Evolutionary conservation across 2,797 vertebrate species (phyloP).

Genomic region (Galaxias olidus): DNA sequence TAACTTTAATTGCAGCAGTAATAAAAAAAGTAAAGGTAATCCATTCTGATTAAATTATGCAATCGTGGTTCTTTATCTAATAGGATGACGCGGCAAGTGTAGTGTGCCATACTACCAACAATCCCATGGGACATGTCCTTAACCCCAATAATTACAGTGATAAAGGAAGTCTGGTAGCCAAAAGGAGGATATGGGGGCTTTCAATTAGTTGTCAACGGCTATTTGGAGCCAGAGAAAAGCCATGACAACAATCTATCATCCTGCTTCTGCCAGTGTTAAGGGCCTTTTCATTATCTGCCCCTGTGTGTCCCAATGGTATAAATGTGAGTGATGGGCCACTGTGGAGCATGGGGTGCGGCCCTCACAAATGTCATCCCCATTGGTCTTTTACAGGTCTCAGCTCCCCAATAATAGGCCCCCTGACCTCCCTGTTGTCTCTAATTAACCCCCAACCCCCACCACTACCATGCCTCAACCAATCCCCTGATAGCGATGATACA

Average conservation of each 20-base stretch:
- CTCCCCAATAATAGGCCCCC: constrained; percentile 81
- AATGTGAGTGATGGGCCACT: constrained; percentile 75
- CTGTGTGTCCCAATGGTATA: constrained; percentile 82
- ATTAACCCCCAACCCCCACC: constrained; percentile 85
- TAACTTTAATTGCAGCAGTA: neutral
- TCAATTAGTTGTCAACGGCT: constrained; percentile 65
- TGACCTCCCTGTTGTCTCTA: constrained; percentile 88
- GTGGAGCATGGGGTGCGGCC: constrained; percentile 58
- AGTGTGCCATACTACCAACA: neutral
- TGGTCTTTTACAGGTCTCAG: constrained; percentile 84
- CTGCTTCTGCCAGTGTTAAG: constrained; percentile 82
- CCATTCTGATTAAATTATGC: constrained; percentile 9
- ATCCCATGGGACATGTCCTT: constrained; percentile 55
- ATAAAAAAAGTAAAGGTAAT: constrained; percentile 3
- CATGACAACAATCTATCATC: constrained; percentile 89
- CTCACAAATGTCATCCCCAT: constrained; percentile 73
- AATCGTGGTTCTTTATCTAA: constrained; percentile 20
- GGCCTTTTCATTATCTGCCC: constrained; percentile 87
- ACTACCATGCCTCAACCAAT: constrained; percentile 27
- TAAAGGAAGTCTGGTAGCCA: constrained; percentile 43
- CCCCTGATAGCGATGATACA: constrained; percentile 26
- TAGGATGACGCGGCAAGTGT: constrained; percentile 32
- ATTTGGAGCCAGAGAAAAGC: constrained; percentile 79
- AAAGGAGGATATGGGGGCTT: constrained; percentile 44
- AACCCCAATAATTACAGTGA: constrained; percentile 60